phyloP scores from a whole-genome alignment of 1,140 invertebrate species.

The Hesperophylax magnus region DNA sequence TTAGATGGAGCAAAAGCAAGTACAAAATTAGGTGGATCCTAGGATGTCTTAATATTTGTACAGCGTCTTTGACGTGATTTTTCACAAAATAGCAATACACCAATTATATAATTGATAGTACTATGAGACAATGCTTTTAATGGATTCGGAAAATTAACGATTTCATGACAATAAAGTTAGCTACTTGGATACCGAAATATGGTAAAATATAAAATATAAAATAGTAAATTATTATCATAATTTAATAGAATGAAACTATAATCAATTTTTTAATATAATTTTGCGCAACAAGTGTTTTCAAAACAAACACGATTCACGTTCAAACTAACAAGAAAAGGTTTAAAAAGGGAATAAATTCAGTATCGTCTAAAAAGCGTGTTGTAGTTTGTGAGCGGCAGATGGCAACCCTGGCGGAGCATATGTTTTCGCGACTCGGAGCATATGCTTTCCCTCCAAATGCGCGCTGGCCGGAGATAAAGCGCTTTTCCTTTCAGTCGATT shows the following conservation, averaged over 20 bases:
- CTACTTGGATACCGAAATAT: too few relatives aligned
- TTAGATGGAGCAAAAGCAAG: too few relatives aligned
- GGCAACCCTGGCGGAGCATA: conserved; percentile 41
- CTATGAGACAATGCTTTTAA: too few relatives aligned
- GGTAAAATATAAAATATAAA: neutral
- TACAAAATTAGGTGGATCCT: too few relatives aligned
- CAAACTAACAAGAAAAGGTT: too few relatives aligned
- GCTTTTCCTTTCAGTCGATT: conserved; percentile 5
- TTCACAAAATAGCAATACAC: too few relatives aligned
- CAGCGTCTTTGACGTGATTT: too few relatives aligned
- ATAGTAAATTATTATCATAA: neutral
- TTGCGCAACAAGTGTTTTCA: too few relatives aligned
- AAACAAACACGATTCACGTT: too few relatives aligned
- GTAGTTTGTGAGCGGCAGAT: conserved; percentile 17
- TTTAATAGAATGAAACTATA: neutral
- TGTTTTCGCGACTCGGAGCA: conserved; percentile 39
- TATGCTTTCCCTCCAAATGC: conserved; percentile 27
- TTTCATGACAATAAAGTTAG: too few relatives aligned
- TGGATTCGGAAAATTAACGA: neutral
- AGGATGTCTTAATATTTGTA: too few relatives aligned
- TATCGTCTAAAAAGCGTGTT: neutral
- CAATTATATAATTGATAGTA: too few relatives aligned
- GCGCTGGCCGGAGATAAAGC: neutral
- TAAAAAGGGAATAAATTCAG: neutral
- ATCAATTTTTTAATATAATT: neutral